Base-by-base conservation (phyloP, 2,888 invertebrate genomes). In the Hydrotaea diabolus region DNA sequence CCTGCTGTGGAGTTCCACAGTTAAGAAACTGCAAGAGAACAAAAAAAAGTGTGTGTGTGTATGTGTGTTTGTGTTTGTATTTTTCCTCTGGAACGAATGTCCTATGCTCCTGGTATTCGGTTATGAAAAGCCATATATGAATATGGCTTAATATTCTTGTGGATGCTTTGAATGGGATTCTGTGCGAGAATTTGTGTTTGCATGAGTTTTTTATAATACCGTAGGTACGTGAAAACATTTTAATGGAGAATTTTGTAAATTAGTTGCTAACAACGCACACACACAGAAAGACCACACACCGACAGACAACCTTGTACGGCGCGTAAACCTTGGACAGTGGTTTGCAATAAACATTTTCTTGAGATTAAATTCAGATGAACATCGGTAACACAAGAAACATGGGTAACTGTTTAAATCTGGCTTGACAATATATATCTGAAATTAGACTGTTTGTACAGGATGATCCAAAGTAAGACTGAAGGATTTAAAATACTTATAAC, bases 181-280 rank as follows among this genome's bases (percentile, higher is more conserved):
- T 39, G 49, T 49, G 39, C 7, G 31, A 31, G 31, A 2, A 4
- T 31, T 43, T 49, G n/a, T 46, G 36, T 46, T 46, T 46, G 4
- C 8, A 43, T 66, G 39, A 39, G 21, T 23, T 49, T 9, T 69
- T n/a, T 9, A 53, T 31, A 71, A 71, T 17, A 53, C 31, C 49
- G 23, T 31, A 13, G 21, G 36, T 23, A 78, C 62, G 64, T 78
- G 62, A 73, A 77, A 73, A 78, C 53, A 72, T 62, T 72, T 78
- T 72, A 78, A 62, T 72, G 36, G 31, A 17, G 46, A 78, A 77
- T 73, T 74, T 74, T 66, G 36, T 62, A 74, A 74, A 77, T 73
- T 77, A 53, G 71, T 77, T 77, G 73, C 66, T 73, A 79, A 64
- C 76, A 71, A 83, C 64, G 72, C 53, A 39, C 43, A 59, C 43